phyloP scores from a whole-genome alignment of 1,140 invertebrate species.

The Wiebesia pumilae region DNA sequence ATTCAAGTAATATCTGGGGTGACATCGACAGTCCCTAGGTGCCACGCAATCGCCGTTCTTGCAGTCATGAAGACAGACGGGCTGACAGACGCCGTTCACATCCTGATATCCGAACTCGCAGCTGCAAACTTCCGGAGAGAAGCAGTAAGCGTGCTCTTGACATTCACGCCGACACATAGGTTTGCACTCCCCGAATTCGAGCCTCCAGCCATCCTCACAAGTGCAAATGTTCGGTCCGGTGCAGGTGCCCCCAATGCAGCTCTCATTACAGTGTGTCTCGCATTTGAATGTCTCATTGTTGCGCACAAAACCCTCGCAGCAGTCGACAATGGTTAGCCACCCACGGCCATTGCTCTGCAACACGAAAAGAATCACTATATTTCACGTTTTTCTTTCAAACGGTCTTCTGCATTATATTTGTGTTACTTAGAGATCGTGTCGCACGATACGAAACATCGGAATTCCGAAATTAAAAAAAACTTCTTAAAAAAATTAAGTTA shows the following conservation, averaged over 20 bases:
- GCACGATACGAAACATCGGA: no score
- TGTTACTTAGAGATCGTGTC: no score
- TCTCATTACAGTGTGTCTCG: slow-evolving; percentile 67
- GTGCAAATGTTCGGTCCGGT: slow-evolving; percentile 64
- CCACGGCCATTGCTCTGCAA: slow-evolving; percentile 28
- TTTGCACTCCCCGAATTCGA: slow-evolving; percentile 64
- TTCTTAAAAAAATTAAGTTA: no score
- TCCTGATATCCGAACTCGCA: slow-evolving; percentile 70
- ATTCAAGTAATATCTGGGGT: slow-evolving; percentile 76
- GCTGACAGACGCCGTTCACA: slow-evolving; percentile 61
- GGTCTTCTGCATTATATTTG: no score
- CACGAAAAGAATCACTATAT: background rate
- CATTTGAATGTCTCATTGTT: slow-evolving; percentile 65
- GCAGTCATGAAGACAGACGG: slow-evolving; percentile 69
- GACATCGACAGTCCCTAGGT: slow-evolving; percentile 77
- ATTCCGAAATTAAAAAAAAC: no score
- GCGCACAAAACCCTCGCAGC: slow-evolving; percentile 68
- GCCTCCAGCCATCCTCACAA: slow-evolving; percentile 64
- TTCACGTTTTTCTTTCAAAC: no score
- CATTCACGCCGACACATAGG: slow-evolving; percentile 66
- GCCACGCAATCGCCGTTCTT: slow-evolving; percentile 74
- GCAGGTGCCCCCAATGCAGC: slow-evolving; percentile 71
- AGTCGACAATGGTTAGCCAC: slow-evolving; percentile 68
- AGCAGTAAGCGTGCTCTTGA: slow-evolving; percentile 68
- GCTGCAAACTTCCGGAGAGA: slow-evolving; percentile 67